Conservation (phyloP, 2,113 vertebrate genomes). For the Myocastor coypus region DNA sequence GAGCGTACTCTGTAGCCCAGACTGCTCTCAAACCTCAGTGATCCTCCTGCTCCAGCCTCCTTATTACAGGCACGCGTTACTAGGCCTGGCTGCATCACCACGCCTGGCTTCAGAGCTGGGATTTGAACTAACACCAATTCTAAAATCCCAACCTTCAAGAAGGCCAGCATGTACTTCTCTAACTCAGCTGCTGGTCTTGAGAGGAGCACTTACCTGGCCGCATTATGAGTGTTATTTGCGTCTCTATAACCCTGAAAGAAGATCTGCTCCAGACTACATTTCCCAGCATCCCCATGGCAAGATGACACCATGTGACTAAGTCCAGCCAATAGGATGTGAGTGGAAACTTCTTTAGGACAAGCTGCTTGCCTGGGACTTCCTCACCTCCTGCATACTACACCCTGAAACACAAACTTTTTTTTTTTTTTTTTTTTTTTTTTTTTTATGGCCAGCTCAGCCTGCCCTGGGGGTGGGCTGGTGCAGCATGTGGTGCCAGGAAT, state of each 20-base stretch:
- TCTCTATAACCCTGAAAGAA: neutral
- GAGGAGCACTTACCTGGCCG: neutral
- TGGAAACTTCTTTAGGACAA: neutral
- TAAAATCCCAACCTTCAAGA: neutral
- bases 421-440: too few species aligned
- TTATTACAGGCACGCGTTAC: too few species aligned
- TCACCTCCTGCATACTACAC: neutral
- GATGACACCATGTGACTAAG: neutral
- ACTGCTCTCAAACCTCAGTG: too few species aligned
- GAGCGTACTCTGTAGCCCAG: too few species aligned
- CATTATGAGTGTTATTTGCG: neutral
- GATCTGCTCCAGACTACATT: slow-evolving; percentile 52
- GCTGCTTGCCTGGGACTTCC: neutral
- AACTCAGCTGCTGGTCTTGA: neutral
- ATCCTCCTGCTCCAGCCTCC: too few species aligned
- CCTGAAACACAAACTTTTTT: slow-evolving; percentile 36
- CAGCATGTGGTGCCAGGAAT: too few species aligned
- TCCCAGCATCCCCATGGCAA: slow-evolving; percentile 58
- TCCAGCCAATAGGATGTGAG: neutral
- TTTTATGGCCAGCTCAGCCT: too few species aligned
- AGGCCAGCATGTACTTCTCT: neutral
- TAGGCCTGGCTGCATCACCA: too few species aligned
- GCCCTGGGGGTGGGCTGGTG: too few species aligned
- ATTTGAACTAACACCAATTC: slow-evolving; percentile 43
- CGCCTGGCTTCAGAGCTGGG: neutral